These are phyloP conservation scores for Elephantulus edwardii DNA, from an alignment of 2,113 vertebrate genomes.

Conservation along the genomic window DNA sequence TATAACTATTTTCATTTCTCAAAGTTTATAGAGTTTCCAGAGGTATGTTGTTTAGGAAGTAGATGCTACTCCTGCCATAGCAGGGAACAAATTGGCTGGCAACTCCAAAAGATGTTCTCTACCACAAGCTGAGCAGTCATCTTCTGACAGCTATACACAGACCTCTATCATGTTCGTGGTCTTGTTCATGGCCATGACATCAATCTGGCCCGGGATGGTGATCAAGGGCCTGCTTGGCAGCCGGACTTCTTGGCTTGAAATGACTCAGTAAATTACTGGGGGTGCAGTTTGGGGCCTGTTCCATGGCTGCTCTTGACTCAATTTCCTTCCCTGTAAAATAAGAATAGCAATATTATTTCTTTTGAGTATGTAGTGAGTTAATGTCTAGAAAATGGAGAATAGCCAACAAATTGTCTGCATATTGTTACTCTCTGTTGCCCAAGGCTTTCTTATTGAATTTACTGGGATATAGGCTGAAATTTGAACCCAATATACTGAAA, in stretches of 20 bases:
- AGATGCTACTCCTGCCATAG: too few species aligned
- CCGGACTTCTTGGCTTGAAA: neutral
- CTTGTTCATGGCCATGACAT: accelerated
- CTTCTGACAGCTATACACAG: neutral
- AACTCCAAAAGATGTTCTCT: neutral
- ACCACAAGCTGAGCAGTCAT: neutral
- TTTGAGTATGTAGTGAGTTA: neutral
- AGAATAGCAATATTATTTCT: neutral
- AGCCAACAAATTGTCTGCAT: neutral
- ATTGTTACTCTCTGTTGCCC: neutral
- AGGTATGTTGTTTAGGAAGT: too few species aligned
- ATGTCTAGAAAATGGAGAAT: neutral
- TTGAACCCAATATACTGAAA: neutral
- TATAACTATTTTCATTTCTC: too few species aligned
- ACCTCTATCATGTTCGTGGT: neutral
- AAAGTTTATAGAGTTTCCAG: too few species aligned
- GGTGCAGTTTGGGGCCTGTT: neutral
- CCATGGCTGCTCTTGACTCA: neutral
- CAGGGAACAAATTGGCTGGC: neutral
- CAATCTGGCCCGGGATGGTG: accelerated
- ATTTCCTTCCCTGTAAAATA: neutral
- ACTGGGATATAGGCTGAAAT: neutral
- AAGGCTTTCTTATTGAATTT: neutral
- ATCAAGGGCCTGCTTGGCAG: neutral
- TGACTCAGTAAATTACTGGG: neutral